phyloP scores from a whole-genome alignment of 2,113 vertebrate genomes.

The Mobula hypostoma region DNA sequence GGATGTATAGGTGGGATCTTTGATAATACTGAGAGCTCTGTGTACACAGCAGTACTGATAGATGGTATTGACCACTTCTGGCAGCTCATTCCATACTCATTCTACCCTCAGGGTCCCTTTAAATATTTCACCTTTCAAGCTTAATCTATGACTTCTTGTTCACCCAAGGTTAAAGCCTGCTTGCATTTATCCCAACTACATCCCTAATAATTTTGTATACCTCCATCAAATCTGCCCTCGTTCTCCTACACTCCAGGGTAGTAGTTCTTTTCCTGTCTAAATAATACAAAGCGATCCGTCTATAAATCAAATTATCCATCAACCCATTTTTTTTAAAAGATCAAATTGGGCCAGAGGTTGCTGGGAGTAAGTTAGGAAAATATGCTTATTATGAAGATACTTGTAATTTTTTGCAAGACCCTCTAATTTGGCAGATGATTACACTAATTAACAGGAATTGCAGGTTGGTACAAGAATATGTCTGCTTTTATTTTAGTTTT shows the following conservation, averaged over 20 bases:
- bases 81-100: too few relatives aligned
- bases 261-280: background rate
- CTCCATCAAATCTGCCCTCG: too few relatives aligned
- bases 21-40: too few relatives aligned
- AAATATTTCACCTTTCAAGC: too few relatives aligned
- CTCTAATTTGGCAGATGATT: background rate
- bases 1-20: too few relatives aligned
- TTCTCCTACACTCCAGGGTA: background rate
- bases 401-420: background rate
- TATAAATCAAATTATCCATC: background rate
- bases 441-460: background rate
- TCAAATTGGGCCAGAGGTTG: background rate
- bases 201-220: too few relatives aligned
- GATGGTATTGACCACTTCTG: too few relatives aligned
- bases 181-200: too few relatives aligned
- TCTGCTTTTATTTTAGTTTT: background rate
- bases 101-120: too few relatives aligned
- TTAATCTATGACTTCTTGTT: too few relatives aligned
- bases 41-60: too few relatives aligned
- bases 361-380: background rate
- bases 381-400: background rate
- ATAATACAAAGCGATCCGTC: background rate
- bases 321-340: background rate
- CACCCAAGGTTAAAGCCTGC: too few relatives aligned
- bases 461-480: background rate